Conservation (phyloP, 2,888 invertebrate species). For the Cephus spinipes region DNA sequence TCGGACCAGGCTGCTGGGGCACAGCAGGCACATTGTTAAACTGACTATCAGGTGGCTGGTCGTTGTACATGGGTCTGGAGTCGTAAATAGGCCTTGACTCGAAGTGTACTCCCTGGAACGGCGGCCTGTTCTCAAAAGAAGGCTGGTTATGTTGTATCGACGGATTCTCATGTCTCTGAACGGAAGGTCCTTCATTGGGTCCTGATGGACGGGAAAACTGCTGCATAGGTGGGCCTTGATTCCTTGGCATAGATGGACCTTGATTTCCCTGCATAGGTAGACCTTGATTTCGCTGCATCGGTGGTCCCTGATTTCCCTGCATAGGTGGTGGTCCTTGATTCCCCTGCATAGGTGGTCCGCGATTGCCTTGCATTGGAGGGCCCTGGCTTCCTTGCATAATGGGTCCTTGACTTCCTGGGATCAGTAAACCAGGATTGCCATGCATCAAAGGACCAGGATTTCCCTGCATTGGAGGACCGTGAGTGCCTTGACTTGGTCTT, state of each 20-base stretch:
- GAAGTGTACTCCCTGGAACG: conserved; percentile 46
- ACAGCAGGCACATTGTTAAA: conserved; percentile 38
- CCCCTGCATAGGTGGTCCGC: conserved; percentile 37
- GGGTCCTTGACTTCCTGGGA: conserved; percentile 27
- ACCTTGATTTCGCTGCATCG: conserved; percentile 42
- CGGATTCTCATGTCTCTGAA: conserved; percentile 40
- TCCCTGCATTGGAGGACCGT: conserved; percentile 40
- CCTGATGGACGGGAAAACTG: conserved; percentile 43
- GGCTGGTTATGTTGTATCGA: conserved; percentile 39
- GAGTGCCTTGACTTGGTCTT: conserved; percentile 33
- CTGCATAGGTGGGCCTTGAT: conserved; percentile 42
- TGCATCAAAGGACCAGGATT: conserved; percentile 36
- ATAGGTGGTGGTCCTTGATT: conserved; percentile 38
- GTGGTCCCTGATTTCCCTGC: conserved; percentile 37
- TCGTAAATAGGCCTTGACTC: conserved; percentile 39
- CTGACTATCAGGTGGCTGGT: conserved; percentile 33
- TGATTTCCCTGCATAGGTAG: conserved; percentile 18
- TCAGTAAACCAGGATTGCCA: conserved; percentile 26
- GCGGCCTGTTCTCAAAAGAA: conserved; percentile 49
- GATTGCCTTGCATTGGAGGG: conserved; percentile 32
- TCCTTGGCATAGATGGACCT: conserved; percentile 32
- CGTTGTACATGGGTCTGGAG: conserved; percentile 35
- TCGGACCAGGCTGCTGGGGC: conserved; percentile 30
- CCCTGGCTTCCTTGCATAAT: conserved; percentile 44
- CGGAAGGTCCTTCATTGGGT: conserved; percentile 37